Percentiles rank a stretch among this genome's conserved stretches.
phyloP scores from a whole-genome alignment of 2,113 vertebrate species.

The Vulpes vulpes region DNA sequence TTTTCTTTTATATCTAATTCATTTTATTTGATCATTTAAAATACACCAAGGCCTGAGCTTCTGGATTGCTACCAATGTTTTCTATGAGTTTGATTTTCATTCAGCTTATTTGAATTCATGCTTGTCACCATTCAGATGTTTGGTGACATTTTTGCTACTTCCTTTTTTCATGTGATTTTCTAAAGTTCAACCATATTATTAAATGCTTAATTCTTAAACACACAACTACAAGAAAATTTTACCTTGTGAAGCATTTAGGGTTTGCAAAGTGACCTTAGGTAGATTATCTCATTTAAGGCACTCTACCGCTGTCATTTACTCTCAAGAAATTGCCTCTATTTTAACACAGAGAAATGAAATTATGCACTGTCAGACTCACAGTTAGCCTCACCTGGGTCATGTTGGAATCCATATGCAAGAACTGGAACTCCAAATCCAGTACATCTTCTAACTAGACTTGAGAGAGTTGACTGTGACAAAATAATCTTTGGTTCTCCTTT shows the following conservation, averaged over 20 bases:
- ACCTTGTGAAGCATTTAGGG: background rate
- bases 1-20: background rate
- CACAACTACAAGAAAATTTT: background rate
- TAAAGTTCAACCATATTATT: background rate
- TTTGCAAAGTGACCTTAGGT: background rate
- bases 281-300: conserved; percentile 2
- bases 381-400: background rate
- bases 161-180: background rate
- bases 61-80: background rate
- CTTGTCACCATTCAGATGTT: background rate
- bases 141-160: background rate
- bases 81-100: background rate
- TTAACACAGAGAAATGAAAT: conserved; percentile 27
- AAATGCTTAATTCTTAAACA: background rate
- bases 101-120: background rate
- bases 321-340: background rate
- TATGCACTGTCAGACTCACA: background rate
- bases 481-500: background rate
- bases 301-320: background rate
- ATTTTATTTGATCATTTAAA: background rate
- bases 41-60: background rate
- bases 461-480: background rate
- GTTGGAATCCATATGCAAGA: background rate
- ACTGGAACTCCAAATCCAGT: background rate
- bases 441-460: background rate